These are phyloP conservation scores for Triplophysa siluroides DNA, from an alignment of 2,113 vertebrate genomes.

Conservation along the genomic window DNA sequence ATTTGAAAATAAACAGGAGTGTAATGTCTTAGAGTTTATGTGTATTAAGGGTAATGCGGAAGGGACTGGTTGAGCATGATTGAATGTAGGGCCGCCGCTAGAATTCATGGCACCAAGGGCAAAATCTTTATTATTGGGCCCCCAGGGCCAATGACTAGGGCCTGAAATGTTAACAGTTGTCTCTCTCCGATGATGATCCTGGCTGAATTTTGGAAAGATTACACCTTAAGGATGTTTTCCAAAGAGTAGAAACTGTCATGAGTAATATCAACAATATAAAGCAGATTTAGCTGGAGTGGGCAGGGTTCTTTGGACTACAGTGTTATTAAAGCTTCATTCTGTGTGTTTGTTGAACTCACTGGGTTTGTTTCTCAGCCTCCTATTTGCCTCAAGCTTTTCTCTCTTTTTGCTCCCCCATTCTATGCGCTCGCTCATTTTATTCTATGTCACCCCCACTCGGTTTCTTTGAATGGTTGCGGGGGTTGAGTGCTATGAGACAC, in stretches of 20 bases:
- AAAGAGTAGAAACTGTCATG: neutral
- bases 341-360: constrained; percentile 5
- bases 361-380: neutral
- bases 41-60: neutral
- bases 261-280: neutral
- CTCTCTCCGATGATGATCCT: no score
- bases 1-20: neutral
- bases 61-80: no score
- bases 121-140: no score
- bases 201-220: neutral
- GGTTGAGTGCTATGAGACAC: constrained; percentile 8
- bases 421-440: constrained; percentile 12
- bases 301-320: neutral
- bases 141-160: no score
- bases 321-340: constrained; percentile 24
- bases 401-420: neutral
- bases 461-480: constrained; percentile 11
- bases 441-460: neutral
- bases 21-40: neutral
- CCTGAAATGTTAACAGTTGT: no score
- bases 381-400: constrained; percentile 2
- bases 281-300: neutral
- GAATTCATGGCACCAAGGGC: no score
- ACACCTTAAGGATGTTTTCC: neutral
- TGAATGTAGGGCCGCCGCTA: neutral